phyloP scores from a whole-genome alignment of 1,140 invertebrate genomes.

The Helicoverpa armigera region DNA sequence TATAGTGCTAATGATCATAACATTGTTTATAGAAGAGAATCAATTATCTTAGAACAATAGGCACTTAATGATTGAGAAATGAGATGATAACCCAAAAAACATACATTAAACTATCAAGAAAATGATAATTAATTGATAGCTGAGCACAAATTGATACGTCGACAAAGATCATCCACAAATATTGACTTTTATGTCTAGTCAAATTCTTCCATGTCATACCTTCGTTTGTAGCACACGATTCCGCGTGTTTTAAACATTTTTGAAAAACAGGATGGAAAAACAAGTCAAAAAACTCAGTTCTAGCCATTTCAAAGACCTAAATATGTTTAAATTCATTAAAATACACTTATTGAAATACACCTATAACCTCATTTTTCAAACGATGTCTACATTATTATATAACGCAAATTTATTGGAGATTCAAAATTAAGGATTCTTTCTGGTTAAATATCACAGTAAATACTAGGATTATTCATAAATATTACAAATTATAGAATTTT shows the following conservation, averaged over 20 bases:
- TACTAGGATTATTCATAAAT: conserved; percentile 36
- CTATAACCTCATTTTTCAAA: conserved; percentile 73
- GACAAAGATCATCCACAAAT: conserved; percentile 38
- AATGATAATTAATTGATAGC: conserved; percentile 8
- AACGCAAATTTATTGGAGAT: conserved; percentile 42
- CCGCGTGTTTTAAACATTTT: conserved; percentile 85
- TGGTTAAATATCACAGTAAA: conserved; percentile 47
- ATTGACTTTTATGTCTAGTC: conserved; percentile 33
- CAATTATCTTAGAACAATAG: no score
- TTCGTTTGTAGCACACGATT: conserved; percentile 73
- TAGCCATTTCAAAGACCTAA: conserved; percentile 77
- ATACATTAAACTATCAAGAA: conserved; percentile 27
- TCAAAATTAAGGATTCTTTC: conserved; percentile 38
- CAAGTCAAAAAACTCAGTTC: conserved; percentile 85
- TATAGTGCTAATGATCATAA: no score
- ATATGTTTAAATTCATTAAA: conserved; percentile 67
- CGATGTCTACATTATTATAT: conserved; percentile 44
- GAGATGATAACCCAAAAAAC: not conserved
- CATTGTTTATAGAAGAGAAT: no score
- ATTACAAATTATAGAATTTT: conserved; percentile 48
- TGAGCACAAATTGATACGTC: conserved; percentile 21
- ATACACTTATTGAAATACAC: conserved; percentile 70
- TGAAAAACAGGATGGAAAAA: conserved; percentile 87
- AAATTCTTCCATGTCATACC: conserved; percentile 63
- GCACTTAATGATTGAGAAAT: not conserved